These are phyloP conservation scores for Drosophila albomicans DNA, from an alignment of 1,140 invertebrate species.

Conservation along the genomic window DNA sequence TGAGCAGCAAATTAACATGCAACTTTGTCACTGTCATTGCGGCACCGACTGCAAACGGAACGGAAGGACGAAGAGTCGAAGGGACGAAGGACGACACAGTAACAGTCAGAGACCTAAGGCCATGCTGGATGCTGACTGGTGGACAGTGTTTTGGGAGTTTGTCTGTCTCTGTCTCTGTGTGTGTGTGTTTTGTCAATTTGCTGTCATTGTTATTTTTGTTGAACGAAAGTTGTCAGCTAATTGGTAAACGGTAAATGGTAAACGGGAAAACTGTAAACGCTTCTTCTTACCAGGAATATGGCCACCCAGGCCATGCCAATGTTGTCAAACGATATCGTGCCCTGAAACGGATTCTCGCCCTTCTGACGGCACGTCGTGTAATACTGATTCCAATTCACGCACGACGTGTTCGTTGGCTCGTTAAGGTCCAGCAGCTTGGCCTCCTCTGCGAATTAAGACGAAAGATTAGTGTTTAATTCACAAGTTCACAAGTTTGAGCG, in stretches of 20 bases:
- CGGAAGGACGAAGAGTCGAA: too few relatives aligned
- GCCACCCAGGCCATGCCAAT: slow-evolving; percentile 99
- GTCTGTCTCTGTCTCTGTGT: neutral
- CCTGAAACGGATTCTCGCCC: slow-evolving; percentile 98
- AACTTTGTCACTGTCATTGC: slow-evolving; percentile 40
- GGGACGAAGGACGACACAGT: neutral
- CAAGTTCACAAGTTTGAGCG: neutral
- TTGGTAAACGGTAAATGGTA: slow-evolving; percentile 89
- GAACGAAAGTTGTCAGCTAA: slow-evolving; percentile 97
- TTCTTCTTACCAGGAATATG: slow-evolving; percentile 96
- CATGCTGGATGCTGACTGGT: too few relatives aligned
- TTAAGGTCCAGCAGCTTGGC: slow-evolving; percentile 86
- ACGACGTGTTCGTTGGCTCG: slow-evolving; percentile 88
- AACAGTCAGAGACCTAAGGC: too few relatives aligned
- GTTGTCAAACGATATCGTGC: slow-evolving; percentile 99
- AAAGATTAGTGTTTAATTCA: neutral
- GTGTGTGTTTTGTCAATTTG: slow-evolving; percentile 32
- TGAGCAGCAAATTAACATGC: slow-evolving; percentile 46
- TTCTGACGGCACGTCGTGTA: slow-evolving; percentile 97
- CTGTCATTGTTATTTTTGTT: slow-evolving; percentile 50
- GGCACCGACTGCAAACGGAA: neutral
- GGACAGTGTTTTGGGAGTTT: neutral
- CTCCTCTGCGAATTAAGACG: slow-evolving; percentile 59
- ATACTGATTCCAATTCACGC: slow-evolving; percentile 99
- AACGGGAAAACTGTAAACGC: neutral